Base-by-base conservation (phyloP, 2,797 vertebrate species). In the Peromyscus eremicus region DNA sequence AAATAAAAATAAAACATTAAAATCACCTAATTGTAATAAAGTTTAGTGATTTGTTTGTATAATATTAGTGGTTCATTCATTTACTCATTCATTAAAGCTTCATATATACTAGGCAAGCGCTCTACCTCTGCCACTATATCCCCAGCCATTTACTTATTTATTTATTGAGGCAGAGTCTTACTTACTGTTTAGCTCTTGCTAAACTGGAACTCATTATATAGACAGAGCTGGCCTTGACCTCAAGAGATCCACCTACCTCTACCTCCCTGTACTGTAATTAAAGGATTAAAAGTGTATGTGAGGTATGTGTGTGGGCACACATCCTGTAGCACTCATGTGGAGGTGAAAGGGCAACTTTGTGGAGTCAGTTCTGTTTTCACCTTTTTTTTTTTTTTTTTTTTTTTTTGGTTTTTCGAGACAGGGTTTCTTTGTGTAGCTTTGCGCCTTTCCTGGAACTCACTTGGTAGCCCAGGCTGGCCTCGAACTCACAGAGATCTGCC, bases 11-110 rank as follows among this genome's bases (percentile, higher is more conserved):
- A 83, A 43, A 29, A 43, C 32, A 7, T 66, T 92, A 90, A 89
- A 94, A 49, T 94, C 57, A 16, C 29, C 66, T 66, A 91, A 75
- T 92, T 88, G 66, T 32, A 73, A 66, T 91, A 73, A 95, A 57
- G 37, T 80, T 76, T 92, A 77, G 40, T 62, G 57, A 83, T 46
- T 66, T 66, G 83, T 80, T 62, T 49, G 9, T 88, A 11, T 91
- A 64, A 64, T 82, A 32, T 60, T 25, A 46, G 55, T 66, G 49
- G 37, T 37, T 76, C 19, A 79, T 34, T 32, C 21, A 70, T 52
- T 93, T 37, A 32, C 12, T 37, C 43, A 46, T 27, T 77, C 49
- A 75, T 29, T 60, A 37, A 64, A 37, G 55, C 68, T 37, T 60
- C 7, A 11, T 64, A 40, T 25, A n/a, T 37, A 12, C 6, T 34